Evolutionary conservation across 2,113 vertebrate species (phyloP).

Genomic region (Erythrolamprus reginae): DNA sequence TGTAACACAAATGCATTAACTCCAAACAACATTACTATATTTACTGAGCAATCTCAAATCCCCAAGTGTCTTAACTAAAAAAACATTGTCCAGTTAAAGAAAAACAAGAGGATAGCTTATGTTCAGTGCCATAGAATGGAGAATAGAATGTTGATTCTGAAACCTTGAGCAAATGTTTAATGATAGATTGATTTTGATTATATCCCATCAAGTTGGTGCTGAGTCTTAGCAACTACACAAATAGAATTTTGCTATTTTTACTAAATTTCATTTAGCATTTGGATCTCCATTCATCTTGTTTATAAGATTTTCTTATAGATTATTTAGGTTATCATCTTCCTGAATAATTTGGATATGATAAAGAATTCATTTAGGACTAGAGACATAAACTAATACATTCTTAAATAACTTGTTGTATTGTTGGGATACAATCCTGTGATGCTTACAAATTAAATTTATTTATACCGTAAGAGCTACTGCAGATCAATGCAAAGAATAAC

Average conservation of each 20-base stretch:
- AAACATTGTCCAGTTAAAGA: neutral
- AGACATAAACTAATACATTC: neutral
- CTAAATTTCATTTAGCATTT: neutral
- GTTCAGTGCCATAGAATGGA: neutral
- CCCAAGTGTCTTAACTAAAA: neutral
- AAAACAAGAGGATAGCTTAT: neutral
- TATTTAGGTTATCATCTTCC: neutral
- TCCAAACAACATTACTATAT: neutral
- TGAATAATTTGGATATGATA: neutral
- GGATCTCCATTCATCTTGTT: neutral
- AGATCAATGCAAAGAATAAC: neutral
- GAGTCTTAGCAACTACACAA: neutral
- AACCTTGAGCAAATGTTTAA: neutral
- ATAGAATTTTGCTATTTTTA: neutral
- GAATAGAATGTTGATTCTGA: neutral
- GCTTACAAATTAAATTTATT: neutral
- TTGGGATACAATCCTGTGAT: neutral
- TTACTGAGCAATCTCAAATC: neutral
- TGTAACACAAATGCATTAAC: neutral
- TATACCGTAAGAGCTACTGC: neutral
- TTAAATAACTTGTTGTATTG: neutral
- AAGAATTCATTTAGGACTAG: neutral
- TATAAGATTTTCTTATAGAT: neutral
- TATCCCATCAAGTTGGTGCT: neutral
- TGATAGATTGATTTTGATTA: neutral